Percentiles rank a stretch among this genome's conserved stretches.
These are phyloP conservation scores for Drosophila rufa DNA, from an alignment of 1,140 invertebrate species.

Conservation along the genomic window DNA sequence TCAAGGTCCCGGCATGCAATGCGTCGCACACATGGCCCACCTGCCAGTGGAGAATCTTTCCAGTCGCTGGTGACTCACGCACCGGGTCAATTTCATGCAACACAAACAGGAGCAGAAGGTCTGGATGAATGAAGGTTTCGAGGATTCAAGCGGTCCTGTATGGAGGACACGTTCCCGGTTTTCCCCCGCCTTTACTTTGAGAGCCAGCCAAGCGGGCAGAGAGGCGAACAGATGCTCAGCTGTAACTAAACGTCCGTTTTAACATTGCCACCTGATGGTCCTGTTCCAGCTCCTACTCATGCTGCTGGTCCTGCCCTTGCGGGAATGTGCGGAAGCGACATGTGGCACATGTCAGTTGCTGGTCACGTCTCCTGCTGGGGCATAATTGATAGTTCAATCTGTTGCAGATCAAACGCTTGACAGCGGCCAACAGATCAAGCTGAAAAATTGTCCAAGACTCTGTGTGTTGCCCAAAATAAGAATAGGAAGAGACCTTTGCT, in stretches of 20 bases:
- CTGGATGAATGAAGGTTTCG: background rate
- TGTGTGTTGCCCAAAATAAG: background rate
- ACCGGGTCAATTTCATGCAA: slow-evolving; percentile 78
- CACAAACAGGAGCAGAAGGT: slow-evolving; percentile 35
- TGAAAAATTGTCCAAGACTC: slow-evolving; percentile 68
- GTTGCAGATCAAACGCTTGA: slow-evolving; percentile 82
- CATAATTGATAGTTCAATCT: slow-evolving; percentile 83
- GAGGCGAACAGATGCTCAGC: slow-evolving; percentile 68
- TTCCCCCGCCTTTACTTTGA: slow-evolving; percentile 49
- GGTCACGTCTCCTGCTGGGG: slow-evolving; percentile 64
- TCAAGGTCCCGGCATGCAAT: slow-evolving; percentile 54
- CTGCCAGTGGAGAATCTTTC: slow-evolving; percentile 20
- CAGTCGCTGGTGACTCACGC: slow-evolving; percentile 61
- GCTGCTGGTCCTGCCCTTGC: slow-evolving; percentile 1
- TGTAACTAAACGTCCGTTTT: slow-evolving; percentile 79
- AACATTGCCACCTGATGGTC: slow-evolving; percentile 60
- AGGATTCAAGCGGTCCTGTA: slow-evolving; percentile 32
- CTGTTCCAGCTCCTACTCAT: slow-evolving; percentile 6
- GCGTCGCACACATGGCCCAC: slow-evolving; percentile 24
- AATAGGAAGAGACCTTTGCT: background rate
- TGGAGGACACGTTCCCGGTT: slow-evolving; percentile 63
- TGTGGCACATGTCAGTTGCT: slow-evolving; percentile 55
- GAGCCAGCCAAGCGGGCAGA: slow-evolving; percentile 60
- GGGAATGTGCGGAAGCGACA: slow-evolving; percentile 19
- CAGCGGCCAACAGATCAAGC: slow-evolving; percentile 80